Conservation (phyloP, 2,113 vertebrate genomes). For the Fulica atra region DNA sequence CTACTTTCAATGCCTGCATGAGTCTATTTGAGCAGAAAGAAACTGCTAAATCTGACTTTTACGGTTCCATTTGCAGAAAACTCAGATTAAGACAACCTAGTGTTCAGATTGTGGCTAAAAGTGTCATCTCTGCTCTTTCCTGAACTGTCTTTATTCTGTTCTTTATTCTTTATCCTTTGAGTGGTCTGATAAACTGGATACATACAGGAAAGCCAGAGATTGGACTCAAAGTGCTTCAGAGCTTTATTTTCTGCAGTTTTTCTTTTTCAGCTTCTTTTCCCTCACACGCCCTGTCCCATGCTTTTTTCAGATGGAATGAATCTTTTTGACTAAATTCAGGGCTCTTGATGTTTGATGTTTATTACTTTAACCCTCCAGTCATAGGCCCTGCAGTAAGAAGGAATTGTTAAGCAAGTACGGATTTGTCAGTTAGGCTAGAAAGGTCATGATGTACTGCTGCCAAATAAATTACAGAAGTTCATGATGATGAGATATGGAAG, state of each 20-base stretch:
- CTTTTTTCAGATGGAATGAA: background rate
- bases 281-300: accelerated
- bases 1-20: background rate
- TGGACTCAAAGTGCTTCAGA: background rate
- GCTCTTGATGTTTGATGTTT: background rate
- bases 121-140: background rate
- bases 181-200: background rate
- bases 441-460: background rate
- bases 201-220: background rate
- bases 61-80: background rate
- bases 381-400: background rate
- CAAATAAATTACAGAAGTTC: background rate
- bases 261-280: background rate
- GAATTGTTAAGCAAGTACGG: background rate
- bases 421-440: background rate
- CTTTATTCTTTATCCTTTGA: no score
- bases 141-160: background rate
- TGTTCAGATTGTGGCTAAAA: background rate
- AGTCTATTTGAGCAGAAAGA: background rate
- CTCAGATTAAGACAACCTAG: background rate
- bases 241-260: background rate
- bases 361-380: background rate
- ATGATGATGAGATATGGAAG: background rate
- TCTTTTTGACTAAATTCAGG: background rate
- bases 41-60: background rate